A percentile compares a stretch with the other conserved stretches of the same genome.
Conservation (phyloP, 2,113 vertebrate genomes). For the Oreochromis tanganicae region DNA sequence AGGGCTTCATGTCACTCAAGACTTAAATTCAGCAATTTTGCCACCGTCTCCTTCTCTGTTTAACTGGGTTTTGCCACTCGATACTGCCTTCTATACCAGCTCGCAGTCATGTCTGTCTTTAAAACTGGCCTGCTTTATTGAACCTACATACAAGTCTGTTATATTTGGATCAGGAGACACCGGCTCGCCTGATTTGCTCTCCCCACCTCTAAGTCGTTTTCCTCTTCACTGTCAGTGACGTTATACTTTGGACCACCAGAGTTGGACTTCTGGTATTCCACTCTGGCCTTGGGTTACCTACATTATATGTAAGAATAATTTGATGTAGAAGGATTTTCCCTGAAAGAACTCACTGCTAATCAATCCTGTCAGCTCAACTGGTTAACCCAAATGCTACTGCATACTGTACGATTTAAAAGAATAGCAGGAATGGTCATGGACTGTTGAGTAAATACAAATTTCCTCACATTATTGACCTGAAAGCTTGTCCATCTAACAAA, state of each 20-base stretch:
- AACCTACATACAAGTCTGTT: slow-evolving; percentile 17
- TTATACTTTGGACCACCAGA: slow-evolving; percentile 48
- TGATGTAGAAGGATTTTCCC: neutral
- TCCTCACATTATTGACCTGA: neutral
- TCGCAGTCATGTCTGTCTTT: slow-evolving; percentile 6
- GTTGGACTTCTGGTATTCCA: slow-evolving; percentile 52
- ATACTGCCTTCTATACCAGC: slow-evolving; percentile 12
- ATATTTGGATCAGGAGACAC: slow-evolving; percentile 40
- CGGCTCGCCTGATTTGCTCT: slow-evolving; percentile 16
- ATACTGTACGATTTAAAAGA: neutral
- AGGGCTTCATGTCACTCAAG: neutral
- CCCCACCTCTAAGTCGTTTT: slow-evolving; percentile 38
- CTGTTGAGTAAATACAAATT: neutral
- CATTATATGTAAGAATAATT: slow-evolving; percentile 14
- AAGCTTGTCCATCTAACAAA: neutral
- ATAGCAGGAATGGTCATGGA: neutral
- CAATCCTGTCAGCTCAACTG: neutral
- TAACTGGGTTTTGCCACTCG: slow-evolving; percentile 2
- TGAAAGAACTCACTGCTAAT: neutral
- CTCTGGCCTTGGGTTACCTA: slow-evolving; percentile 18
- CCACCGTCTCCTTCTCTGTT: neutral
- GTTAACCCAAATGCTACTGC: neutral
- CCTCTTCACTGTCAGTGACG: slow-evolving; percentile 38
- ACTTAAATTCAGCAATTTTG: neutral
- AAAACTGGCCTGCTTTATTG: neutral